phyloP scores from a whole-genome alignment of 2,113 vertebrate genomes.

The Semnornis frantzii region DNA sequence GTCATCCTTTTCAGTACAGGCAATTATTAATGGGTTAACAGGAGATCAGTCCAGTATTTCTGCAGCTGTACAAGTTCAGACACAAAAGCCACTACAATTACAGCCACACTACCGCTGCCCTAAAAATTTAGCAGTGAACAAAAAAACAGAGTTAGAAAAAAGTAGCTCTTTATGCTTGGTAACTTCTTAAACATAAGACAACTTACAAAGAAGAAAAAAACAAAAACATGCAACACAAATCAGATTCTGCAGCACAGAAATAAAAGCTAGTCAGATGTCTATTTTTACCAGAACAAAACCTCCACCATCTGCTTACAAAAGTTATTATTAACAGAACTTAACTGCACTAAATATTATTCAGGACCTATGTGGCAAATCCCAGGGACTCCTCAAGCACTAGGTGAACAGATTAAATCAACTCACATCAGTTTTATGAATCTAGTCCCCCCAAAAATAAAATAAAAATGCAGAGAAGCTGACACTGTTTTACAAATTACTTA shows the following conservation, averaged over 20 bases:
- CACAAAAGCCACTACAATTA: neutral
- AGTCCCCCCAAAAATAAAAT: neutral
- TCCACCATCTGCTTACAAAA: slow-evolving; percentile 19
- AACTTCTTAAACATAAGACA: neutral
- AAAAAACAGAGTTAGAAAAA: neutral
- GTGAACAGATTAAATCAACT: neutral
- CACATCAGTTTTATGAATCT: neutral
- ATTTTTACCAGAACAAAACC: neutral
- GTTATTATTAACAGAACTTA: neutral
- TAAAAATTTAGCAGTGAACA: neutral
- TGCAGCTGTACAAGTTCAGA: neutral
- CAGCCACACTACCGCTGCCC: neutral
- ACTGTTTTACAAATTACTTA: neutral
- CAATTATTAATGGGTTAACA: neutral
- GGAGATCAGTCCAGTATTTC: neutral
- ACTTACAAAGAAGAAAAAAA: neutral
- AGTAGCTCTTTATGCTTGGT: neutral
- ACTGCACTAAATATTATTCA: neutral
- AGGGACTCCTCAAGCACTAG: neutral
- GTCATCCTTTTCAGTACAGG: no score
- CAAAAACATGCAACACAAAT: no score
- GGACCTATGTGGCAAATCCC: neutral
- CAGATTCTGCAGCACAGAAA: neutral
- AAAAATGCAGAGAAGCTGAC: neutral
- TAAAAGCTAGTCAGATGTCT: neutral